Percentiles rank a stretch among this genome's conserved stretches.
Conservation (phyloP, 1,140 invertebrate genomes). For the Harlomillsia oculata region DNA sequence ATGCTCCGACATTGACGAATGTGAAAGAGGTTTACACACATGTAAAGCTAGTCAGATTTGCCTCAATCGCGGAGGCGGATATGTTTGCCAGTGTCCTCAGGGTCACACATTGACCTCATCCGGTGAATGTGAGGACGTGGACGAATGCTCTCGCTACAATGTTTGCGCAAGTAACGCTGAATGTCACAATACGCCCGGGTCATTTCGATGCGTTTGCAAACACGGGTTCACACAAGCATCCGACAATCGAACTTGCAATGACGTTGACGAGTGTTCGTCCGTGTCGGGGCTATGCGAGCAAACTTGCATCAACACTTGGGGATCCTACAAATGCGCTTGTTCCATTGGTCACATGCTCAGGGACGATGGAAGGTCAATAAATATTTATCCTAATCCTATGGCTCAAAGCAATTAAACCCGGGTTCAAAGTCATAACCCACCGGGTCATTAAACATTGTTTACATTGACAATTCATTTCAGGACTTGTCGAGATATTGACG, state of each 20-base stretch:
- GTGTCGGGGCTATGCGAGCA: slow-evolving; percentile 64
- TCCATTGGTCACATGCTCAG: slow-evolving; percentile 59
- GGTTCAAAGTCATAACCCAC: too few relatives aligned
- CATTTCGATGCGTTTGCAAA: slow-evolving; percentile 51
- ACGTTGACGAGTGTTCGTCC: slow-evolving; percentile 50
- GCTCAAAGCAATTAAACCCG: too few relatives aligned
- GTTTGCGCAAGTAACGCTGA: slow-evolving; percentile 43
- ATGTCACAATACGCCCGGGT: slow-evolving; percentile 52
- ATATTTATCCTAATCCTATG: too few relatives aligned
- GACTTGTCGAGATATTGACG: slow-evolving; percentile 74
- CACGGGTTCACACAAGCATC: slow-evolving; percentile 45
- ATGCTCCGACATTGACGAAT: slow-evolving; percentile 41
- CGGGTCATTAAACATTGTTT: too few relatives aligned
- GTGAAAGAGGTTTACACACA: slow-evolving; percentile 37
- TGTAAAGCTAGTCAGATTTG: slow-evolving; percentile 62
- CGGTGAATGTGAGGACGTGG: slow-evolving; percentile 52
- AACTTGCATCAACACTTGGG: slow-evolving; percentile 73
- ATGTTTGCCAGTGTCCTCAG: slow-evolving; percentile 59
- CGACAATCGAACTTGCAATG: slow-evolving; percentile 41
- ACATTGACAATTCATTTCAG: too few relatives aligned
- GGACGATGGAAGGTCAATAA: slow-evolving; percentile 54
- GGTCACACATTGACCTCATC: slow-evolving; percentile 47
- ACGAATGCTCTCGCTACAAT: slow-evolving; percentile 51
- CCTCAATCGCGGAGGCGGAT: slow-evolving; percentile 62
- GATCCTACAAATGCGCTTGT: slow-evolving; percentile 67